phyloP scores from a whole-genome alignment of 1,140 invertebrate species.

The Dryas iulia region DNA sequence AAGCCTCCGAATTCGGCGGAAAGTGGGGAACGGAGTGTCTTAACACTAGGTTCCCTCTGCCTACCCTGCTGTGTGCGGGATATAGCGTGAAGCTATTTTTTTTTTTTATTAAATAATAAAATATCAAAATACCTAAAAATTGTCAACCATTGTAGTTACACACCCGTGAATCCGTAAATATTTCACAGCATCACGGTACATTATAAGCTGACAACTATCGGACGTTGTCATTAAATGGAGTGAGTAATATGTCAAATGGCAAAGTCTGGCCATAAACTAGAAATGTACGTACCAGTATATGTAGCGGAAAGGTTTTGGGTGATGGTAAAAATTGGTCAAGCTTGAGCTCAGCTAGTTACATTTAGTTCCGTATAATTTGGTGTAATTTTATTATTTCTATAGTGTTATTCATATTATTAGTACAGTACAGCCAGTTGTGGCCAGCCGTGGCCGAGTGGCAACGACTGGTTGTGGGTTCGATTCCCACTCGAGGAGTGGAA shows the following conservation, averaged over 20 bases:
- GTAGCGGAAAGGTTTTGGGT: neutral
- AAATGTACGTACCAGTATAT: neutral
- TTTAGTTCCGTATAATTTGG: no score
- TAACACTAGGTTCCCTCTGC: neutral
- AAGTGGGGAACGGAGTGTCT: neutral
- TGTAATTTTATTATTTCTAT: no score
- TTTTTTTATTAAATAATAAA: no score
- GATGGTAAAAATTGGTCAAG: neutral
- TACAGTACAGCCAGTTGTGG: no score
- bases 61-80: neutral
- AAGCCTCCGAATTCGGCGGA: neutral
- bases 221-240: neutral
- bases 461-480: no score
- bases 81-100: neutral
- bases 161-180: neutral
- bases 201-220: neutral
- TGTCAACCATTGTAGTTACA: neutral
- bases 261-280: neutral
- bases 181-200: neutral
- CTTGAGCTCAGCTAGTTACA: neutral
- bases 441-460: no score
- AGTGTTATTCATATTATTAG: no score
- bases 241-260: neutral
- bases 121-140: neutral
- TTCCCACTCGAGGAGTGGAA: no score